Evolutionary conservation across 1,140 invertebrate species (phyloP).

Genomic region (Aphelenchoides fujianensis): DNA sequence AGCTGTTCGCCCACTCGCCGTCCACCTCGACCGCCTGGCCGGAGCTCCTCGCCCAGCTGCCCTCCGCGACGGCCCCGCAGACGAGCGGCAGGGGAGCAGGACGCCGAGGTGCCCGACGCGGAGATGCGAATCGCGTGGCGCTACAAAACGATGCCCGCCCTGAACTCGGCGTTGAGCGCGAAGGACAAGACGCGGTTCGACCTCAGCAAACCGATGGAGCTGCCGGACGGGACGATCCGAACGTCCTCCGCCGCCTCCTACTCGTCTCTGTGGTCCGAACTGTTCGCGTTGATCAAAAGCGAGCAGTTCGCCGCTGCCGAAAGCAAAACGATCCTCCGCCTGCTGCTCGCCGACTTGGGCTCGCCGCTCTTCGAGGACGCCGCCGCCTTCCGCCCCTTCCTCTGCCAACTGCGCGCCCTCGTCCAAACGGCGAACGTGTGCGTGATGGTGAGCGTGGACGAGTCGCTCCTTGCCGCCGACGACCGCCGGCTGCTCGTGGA

Average conservation of each 20-base stretch:
- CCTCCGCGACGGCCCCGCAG: not conserved
- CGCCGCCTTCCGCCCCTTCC: constrained; percentile 20
- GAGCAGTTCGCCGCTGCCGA: constrained; percentile 16
- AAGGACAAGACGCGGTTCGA: constrained; percentile 27
- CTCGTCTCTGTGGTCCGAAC: constrained; percentile 12
- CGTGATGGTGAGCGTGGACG: constrained; percentile 23
- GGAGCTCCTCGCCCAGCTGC: constrained; percentile 15
- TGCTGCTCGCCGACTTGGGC: constrained; percentile 36
- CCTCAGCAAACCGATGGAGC: constrained; percentile 26
- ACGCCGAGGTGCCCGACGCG: not conserved
- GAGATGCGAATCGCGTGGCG: constrained; percentile 27
- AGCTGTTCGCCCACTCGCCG: constrained; percentile 9
- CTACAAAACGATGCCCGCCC: constrained; percentile 23
- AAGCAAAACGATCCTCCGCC: constrained; percentile 30
- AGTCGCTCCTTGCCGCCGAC: not conserved
- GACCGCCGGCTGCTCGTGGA: not conserved
- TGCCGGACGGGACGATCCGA: not conserved
- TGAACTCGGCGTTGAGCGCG: constrained; percentile 22
- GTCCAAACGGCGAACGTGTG: not conserved
- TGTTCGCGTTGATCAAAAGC: not conserved
- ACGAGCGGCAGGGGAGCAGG: not conserved
- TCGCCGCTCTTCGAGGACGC: constrained; percentile 39
- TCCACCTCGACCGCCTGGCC: not conserved
- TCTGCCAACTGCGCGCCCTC: constrained; percentile 28
- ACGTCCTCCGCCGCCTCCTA: constrained; percentile 1